These are phyloP conservation scores for Polydrusus tereticollis DNA, from an alignment of 2,888 invertebrate genomes.

Conservation along the genomic window DNA sequence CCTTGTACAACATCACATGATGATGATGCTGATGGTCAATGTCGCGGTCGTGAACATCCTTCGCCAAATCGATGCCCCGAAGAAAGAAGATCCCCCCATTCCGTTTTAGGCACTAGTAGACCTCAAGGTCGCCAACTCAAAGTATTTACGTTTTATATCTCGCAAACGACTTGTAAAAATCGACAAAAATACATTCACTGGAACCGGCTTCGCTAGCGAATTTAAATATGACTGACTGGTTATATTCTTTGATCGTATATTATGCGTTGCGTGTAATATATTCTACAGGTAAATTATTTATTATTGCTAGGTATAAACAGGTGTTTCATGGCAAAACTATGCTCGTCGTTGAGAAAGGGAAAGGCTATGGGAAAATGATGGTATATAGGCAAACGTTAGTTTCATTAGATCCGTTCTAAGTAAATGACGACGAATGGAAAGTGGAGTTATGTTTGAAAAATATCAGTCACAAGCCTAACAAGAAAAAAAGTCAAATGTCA, in stretches of 20 bases:
- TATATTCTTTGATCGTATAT: conserved; percentile 10
- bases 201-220: conserved; percentile 10
- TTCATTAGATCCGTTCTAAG: neutral
- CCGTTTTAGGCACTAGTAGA: conserved; percentile 15
- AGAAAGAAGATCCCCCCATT: conserved; percentile 16
- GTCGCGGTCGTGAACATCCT: neutral
- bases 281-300: conserved; percentile 7
- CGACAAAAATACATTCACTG: neutral
- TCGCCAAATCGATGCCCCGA: conserved; percentile 3
- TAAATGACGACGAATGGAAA: too few relatives aligned
- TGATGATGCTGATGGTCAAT: conserved; percentile 17
- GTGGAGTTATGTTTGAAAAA: too few relatives aligned
- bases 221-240: conserved; percentile 20
- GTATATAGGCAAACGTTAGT: neutral
- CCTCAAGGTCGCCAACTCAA: conserved; percentile 19
- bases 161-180: conserved; percentile 10
- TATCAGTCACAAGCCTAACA: too few relatives aligned
- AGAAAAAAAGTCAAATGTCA: too few relatives aligned
- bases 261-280: conserved; percentile 10
- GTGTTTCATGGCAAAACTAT: neutral
- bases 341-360: conserved; percentile 1
- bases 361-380: conserved; percentile 11
- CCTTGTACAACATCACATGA: conserved; percentile 16
- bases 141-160: conserved; percentile 10
- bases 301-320: conserved; percentile 6